Base-by-base conservation (phyloP, 2,797 vertebrate genomes). In the Protosalanx chinensis region DNA sequence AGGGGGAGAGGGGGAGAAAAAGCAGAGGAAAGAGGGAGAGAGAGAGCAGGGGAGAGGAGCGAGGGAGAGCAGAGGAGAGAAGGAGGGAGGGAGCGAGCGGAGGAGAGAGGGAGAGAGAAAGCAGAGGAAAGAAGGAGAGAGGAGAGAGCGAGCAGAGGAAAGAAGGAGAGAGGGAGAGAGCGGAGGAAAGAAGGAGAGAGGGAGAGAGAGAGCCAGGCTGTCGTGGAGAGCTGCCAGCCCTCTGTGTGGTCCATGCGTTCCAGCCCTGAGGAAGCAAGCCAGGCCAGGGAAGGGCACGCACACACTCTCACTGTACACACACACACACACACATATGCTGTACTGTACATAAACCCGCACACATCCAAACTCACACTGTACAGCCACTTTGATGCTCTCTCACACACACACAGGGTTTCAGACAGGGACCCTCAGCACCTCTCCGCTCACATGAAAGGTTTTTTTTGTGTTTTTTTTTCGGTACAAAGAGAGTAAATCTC, bases 181-280 rank as follows among this genome's bases (percentile, higher is more conserved):
- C 23, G 23, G 23, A 27, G 70, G 79, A 81, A 76, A 80, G 81
- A 74, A 81, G 84, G 87, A 85, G 88, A 85, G 88, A 85, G 88
- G 85, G 53, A 62, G 64, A 73, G 64, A 71, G 71, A 77, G 73
- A 78, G 73, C 77, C 76, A 80, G 79, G 74, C 72, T 70, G 88
- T 83, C 75, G 85, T 92, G 92, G 90, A 92, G 82, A 72, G 18
- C 80, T 91, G 91, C 92, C 92, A 93, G 91, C 83, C 89, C 83
- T 90, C 90, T 93, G 92, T 93, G 92, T 93, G 93, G 92, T 93
- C 93, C 89, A 86, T 86, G 88, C 87, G 86, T 91, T 92, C 91
- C 90, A 91, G 91, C 88, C 85, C 82, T 88, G 86, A 93, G 91
- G 90, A 93, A 91, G 86, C 87, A 88, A 88, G 88, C 90, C 91